A percentile compares a stretch with the other conserved stretches of the same genome.
These are phyloP conservation scores for Agrochola litura DNA, from an alignment of 2,888 invertebrate species.

Conservation along the genomic window DNA sequence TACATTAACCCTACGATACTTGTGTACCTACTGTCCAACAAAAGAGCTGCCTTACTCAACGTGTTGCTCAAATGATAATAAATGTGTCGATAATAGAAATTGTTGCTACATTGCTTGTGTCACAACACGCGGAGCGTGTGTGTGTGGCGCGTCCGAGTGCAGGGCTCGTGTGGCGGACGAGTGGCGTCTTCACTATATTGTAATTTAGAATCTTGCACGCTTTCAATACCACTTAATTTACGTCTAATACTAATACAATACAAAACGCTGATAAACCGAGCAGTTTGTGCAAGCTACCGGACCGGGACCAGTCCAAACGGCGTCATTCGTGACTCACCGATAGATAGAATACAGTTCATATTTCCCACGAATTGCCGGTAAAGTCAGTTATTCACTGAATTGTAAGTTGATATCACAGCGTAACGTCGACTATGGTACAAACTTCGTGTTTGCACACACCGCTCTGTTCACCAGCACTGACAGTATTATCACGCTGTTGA, in stretches of 20 bases:
- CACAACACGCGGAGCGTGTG: conserved; percentile 23
- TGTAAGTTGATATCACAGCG: conserved; percentile 10
- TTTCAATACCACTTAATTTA: conserved; percentile 73
- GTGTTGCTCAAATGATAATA: conserved; percentile 23
- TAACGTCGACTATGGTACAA: not conserved
- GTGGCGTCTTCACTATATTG: conserved; percentile 77
- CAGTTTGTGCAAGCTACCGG: conserved; percentile 11
- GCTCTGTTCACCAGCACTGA: not conserved
- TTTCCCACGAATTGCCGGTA: not conserved
- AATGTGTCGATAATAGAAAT: not conserved
- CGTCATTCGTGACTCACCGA: conserved; percentile 9
- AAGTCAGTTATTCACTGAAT: not conserved
- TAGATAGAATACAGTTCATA: not conserved
- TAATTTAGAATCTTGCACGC: conserved; percentile 89
- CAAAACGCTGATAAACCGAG: conserved; percentile 22
- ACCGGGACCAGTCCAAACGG: not conserved
- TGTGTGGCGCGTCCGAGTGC: conserved; percentile 53
- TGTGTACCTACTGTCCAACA: conserved; percentile 20
- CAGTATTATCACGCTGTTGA: conserved; percentile 21
- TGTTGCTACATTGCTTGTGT: not conserved
- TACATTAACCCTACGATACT: conserved; percentile 17
- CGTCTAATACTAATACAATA: conserved; percentile 42
- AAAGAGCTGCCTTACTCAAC: conserved; percentile 47
- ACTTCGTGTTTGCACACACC: conserved; percentile 8
- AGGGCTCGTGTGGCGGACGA: conserved; percentile 68